phyloP scores from a whole-genome alignment of 2,797 vertebrate genomes.

The Alca torda region DNA sequence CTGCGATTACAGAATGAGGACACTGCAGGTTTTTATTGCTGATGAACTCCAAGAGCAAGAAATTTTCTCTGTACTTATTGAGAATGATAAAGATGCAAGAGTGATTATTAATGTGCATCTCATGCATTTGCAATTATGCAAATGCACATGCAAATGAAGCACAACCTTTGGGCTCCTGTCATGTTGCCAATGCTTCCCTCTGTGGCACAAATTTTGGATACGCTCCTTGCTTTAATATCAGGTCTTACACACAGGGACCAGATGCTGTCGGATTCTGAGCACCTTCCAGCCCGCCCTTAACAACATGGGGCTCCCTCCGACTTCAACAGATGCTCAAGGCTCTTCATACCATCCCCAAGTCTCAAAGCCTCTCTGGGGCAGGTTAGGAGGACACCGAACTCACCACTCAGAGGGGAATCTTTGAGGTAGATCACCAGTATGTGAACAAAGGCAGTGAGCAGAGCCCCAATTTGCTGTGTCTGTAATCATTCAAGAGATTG shows the following conservation, averaged over 20 bases:
- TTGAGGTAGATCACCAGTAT: not conserved
- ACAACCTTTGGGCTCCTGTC: conserved; percentile 60
- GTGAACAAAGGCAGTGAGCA: not conserved
- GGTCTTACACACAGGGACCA: not conserved
- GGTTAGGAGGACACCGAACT: not conserved
- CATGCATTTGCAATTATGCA: conserved; percentile 64
- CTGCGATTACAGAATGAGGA: conserved; percentile 41
- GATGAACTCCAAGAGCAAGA: conserved; percentile 59
- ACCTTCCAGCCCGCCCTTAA: not conserved
- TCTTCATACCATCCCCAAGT: not conserved
- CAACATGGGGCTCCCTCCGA: not conserved
- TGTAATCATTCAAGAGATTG: conserved; percentile 38
- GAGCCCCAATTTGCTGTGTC: not conserved
- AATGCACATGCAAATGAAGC: conserved; percentile 49
- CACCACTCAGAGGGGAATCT: not conserved
- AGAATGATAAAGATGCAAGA: conserved; percentile 61
- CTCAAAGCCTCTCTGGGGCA: not conserved
- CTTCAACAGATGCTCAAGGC: not conserved
- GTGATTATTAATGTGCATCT: conserved; percentile 57
- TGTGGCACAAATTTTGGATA: conserved; percentile 31
- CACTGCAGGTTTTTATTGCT: conserved; percentile 63
- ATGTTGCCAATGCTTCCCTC: conserved; percentile 53
- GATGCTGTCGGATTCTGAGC: not conserved
- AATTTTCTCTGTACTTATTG: conserved; percentile 36
- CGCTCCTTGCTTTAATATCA: not conserved